Conservation (phyloP, 2,797 vertebrate genomes). For the Hirundo rustica region DNA sequence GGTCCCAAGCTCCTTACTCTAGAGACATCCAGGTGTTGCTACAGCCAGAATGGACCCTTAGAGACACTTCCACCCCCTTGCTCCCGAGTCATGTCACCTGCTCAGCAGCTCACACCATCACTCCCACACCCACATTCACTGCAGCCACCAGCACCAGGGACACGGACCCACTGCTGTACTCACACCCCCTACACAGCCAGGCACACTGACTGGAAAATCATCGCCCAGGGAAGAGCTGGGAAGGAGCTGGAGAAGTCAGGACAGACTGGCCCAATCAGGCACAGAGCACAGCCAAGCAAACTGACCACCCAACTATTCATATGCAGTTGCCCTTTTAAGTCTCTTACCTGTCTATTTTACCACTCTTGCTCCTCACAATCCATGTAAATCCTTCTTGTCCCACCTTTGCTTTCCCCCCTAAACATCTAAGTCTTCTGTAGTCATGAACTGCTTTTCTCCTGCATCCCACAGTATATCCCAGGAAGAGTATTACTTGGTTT, state of each 20-base stretch:
- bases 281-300: neutral
- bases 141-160: neutral
- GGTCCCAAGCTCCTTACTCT: neutral
- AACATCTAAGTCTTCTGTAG: neutral
- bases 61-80: neutral
- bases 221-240: neutral
- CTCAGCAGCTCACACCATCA: neutral
- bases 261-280: neutral
- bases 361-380: neutral
- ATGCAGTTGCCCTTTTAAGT: neutral
- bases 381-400: neutral
- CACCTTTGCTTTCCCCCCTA: neutral
- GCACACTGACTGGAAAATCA: neutral
- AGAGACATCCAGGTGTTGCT: neutral
- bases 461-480: neutral
- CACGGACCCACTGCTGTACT: accelerated
- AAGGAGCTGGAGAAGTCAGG: neutral
- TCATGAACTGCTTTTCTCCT: neutral
- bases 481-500: neutral
- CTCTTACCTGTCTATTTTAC: neutral
- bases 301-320: neutral
- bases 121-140: neutral
- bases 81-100: neutral
- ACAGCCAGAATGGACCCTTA: neutral
- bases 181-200: accelerated